Evolutionary conservation across 2,113 vertebrate species (phyloP).

Genomic region (Solea solea): DNA sequence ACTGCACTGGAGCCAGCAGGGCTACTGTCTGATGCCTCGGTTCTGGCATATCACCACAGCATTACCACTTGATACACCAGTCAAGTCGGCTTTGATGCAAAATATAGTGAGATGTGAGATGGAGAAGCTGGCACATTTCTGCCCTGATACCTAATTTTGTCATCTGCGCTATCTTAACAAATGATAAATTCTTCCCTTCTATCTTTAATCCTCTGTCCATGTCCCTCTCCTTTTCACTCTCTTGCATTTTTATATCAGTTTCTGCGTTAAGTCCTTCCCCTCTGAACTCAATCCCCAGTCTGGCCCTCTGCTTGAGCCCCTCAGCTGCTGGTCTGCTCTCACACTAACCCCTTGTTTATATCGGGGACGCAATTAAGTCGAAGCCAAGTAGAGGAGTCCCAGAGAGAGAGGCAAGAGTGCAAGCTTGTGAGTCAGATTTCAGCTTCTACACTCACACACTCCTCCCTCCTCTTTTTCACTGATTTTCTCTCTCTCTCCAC

Average conservation of each 20-base stretch:
- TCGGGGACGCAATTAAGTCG: constrained; percentile 87
- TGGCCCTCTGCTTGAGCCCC: constrained; percentile 83
- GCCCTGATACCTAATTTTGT: constrained; percentile 47
- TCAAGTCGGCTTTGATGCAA: constrained; percentile 54
- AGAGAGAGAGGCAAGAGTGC: constrained; percentile 91
- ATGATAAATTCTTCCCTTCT: constrained; percentile 46
- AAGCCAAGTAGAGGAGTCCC: constrained; percentile 89
- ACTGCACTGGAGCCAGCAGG: constrained; percentile 74
- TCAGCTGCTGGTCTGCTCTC: constrained; percentile 89
- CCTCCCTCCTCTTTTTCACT: constrained; percentile 69
- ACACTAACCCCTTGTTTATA: constrained; percentile 95
- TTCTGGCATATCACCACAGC: constrained; percentile 57
- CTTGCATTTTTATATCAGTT: constrained; percentile 78
- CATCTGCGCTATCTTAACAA: constrained; percentile 40
- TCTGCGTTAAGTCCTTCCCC: constrained; percentile 83
- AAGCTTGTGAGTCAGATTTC: constrained; percentile 87
- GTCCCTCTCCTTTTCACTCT: constrained; percentile 60
- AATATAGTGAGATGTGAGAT: constrained; percentile 42
- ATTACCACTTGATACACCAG: constrained; percentile 55
- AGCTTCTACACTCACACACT: constrained; percentile 60
- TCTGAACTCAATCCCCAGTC: constrained; percentile 84
- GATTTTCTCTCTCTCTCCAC: constrained; percentile 60
- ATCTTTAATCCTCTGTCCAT: constrained; percentile 66
- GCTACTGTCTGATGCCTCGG: constrained; percentile 73
- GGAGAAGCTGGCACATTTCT: constrained; percentile 26